Evolutionary conservation across 2,113 vertebrate genomes (phyloP), one percentile per base, ranked within the genome.

Genomic region (Micronycteris hirsuta): DNA sequence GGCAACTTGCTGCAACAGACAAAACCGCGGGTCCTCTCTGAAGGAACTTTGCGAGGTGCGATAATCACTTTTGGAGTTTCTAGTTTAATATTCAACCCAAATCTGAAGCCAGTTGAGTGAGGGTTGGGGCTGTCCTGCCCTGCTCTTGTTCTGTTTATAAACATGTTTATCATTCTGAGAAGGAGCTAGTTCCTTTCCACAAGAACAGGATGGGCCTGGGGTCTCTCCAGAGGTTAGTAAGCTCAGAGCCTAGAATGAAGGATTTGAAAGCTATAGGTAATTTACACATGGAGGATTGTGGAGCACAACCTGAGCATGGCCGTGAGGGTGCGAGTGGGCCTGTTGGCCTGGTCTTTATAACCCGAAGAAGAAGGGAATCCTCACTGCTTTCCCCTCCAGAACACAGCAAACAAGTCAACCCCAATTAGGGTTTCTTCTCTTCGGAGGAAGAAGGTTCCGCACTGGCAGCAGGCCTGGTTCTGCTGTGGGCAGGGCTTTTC

Each of bases 21-120:
- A 47, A 4, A 56, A 49, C n/a, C 9, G 1, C 10, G 43, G 16
- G 6, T 24, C n/a, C 54, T 78, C 77, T 89, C 58, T 36, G 68
- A 41, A 56, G 89, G 43, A 81, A 45, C 43, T 70, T 47, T 36
- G 28, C 63, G 43, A 49, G 56, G 36, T 28, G 2, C 5, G 28
- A 4, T 41, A 28, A 31, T 22, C 1, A 0, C 68, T 77, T 97
- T 77, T 63, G 47, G 38, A 96, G 89, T 94, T 90, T 81, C 7
- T 41, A 86, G 82, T 43, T 98, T 93, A 95, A 83, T 97, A 52
- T 92, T 96, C 97, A 97, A 77, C 96, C 89, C 45, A 56, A 91
- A n/a, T 77, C 43, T 73, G 82, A 92, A 95, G 73, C 86, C 84
- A 26, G 93, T 22, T 41, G 76, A 91, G 85, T 87, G 87, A 94